Percentiles rank a stretch among this genome's conserved stretches.
These are phyloP conservation scores for Labeo catla DNA, from an alignment of 2,113 vertebrate genomes.

Conservation along the genomic window DNA sequence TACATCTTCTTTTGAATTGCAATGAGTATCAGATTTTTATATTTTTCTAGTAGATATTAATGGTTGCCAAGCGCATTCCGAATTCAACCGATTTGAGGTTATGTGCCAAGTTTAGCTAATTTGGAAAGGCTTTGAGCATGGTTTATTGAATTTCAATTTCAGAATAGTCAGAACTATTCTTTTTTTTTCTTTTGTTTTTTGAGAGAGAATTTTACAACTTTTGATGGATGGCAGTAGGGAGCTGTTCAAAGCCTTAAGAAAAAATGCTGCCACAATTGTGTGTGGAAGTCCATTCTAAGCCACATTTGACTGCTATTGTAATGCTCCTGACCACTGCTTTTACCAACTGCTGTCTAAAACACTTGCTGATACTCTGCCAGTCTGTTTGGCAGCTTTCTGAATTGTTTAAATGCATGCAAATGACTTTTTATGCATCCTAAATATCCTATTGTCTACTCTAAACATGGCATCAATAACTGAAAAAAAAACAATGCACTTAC, in stretches of 20 bases:
- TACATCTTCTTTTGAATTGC: not conserved
- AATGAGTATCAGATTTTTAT: not conserved
- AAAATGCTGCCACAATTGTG: not conserved
- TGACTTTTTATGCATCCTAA: not conserved
- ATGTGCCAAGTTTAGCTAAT: not conserved
- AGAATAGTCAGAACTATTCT: too few species aligned
- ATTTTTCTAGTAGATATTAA: not conserved
- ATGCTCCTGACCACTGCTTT: conserved; percentile 12
- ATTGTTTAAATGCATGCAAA: conserved; percentile 11
- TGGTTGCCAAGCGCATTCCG: not conserved
- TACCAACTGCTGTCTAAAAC: not conserved
- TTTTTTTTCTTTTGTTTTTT: not conserved
- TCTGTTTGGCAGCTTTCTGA: not conserved
- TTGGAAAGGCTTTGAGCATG: not conserved
- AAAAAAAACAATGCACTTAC: too few species aligned
- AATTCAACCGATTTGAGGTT: not conserved
- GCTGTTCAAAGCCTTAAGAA: conserved; percentile 11
- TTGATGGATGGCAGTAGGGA: not conserved
- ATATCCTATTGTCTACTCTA: too few species aligned
- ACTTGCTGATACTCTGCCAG: not conserved
- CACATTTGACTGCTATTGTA: not conserved
- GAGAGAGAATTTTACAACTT: too few species aligned
- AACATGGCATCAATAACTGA: too few species aligned
- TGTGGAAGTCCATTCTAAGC: not conserved
- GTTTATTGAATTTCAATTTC: not conserved